Conservation (phyloP, 1,140 invertebrate genomes). For the Drosophila ananassae region DNA sequence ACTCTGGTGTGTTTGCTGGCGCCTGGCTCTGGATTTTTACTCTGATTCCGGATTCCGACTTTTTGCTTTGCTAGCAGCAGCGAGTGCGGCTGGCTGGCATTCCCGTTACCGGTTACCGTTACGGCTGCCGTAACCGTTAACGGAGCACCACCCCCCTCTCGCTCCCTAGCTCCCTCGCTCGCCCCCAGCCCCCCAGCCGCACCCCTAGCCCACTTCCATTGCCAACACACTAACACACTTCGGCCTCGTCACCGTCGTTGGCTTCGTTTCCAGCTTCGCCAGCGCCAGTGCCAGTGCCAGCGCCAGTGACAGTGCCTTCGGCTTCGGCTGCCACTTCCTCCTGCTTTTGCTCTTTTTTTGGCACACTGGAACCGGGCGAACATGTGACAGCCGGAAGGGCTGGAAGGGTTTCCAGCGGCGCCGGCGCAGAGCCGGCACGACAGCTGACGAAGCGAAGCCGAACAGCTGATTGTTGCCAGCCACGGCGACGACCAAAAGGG, state of each 20-base stretch:
- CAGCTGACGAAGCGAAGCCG: constrained; percentile 52
- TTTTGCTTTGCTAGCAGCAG: constrained; percentile 14
- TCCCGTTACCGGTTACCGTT: constrained; percentile 34
- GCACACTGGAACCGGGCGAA: constrained; percentile 71
- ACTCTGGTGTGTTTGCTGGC: constrained; percentile 4
- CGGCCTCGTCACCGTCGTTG: constrained; percentile 5
- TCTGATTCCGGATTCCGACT: constrained; percentile 20
- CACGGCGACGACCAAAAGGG: constrained; percentile 13
- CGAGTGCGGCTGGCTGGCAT: constrained; percentile 27
- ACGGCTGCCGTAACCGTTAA: constrained; percentile 19
- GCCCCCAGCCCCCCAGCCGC: not conserved
- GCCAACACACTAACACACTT: constrained; percentile 58
- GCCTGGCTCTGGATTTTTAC: constrained; percentile 35
- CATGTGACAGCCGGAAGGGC: constrained; percentile 56
- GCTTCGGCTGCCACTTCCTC: constrained; percentile 10
- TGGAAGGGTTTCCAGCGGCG: constrained; percentile 62
- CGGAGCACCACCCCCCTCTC: not conserved
- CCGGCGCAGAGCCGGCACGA: constrained; percentile 50
- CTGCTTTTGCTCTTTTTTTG: constrained; percentile 56
- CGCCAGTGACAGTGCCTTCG: no score
- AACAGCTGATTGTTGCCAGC: constrained; percentile 65
- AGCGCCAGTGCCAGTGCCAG: not conserved
- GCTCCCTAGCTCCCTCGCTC: not conserved
- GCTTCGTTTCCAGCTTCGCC: constrained; percentile 3
- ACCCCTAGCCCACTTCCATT: constrained; percentile 13